A percentile compares a stretch with the other conserved stretches of the same genome.
Conservation (phyloP, 1,140 invertebrate species). For the Grapholita molesta region DNA sequence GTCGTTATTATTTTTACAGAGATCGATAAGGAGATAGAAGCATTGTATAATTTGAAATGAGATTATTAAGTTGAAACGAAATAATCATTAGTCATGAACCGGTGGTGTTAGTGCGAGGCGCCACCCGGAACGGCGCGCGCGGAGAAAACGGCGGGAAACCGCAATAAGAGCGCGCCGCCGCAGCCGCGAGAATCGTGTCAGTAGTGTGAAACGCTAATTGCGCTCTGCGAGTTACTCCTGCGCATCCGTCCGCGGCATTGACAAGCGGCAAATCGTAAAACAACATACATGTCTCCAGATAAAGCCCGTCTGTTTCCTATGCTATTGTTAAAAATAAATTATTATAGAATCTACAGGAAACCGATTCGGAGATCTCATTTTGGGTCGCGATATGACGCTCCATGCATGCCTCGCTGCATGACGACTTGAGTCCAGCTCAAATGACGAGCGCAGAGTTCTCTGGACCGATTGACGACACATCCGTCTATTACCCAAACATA, state of each 20-base stretch:
- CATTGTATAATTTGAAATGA: not conserved
- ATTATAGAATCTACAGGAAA: conserved; percentile 76
- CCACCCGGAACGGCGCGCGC: conserved; percentile 69
- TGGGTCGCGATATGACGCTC: conserved; percentile 61
- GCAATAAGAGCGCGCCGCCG: conserved; percentile 54
- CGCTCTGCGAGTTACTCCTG: conserved; percentile 39
- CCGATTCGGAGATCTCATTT: conserved; percentile 74
- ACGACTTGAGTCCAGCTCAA: conserved; percentile 74
- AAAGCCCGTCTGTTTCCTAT: conserved; percentile 67
- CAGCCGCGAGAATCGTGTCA: conserved; percentile 71
- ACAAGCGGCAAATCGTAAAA: conserved; percentile 54
- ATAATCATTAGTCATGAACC: conserved; percentile 60
- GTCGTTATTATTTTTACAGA: not conserved
- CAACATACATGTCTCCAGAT: conserved; percentile 47
- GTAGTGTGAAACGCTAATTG: conserved; percentile 75
- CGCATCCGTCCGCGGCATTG: conserved; percentile 19
- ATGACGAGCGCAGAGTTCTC: conserved; percentile 61
- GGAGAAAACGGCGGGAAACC: conserved; percentile 73
- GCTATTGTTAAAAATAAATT: conserved; percentile 76
- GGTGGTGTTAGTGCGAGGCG: conserved; percentile 54
- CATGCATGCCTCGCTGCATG: conserved; percentile 62
- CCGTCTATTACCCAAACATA: conserved; percentile 44
- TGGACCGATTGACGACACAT: conserved; percentile 51
- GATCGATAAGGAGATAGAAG: not conserved
- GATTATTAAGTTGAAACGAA: conserved; percentile 25